phyloP scores from a whole-genome alignment of 2,797 vertebrate species.

The Lacerta viridis region DNA sequence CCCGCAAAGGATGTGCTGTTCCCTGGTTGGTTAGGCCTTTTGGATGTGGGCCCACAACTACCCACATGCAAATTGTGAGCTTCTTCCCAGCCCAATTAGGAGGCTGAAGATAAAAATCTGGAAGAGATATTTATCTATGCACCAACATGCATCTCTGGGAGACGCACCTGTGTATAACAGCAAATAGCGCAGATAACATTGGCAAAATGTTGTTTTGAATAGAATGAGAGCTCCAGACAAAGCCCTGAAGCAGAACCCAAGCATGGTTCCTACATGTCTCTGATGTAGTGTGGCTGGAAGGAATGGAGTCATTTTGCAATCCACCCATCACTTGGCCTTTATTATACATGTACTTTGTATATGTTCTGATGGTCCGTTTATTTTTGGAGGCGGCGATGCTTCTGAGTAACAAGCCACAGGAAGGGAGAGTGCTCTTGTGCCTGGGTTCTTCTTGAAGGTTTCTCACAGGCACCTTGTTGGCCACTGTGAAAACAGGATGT shows the following conservation, averaged over 20 bases:
- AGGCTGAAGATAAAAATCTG: not conserved
- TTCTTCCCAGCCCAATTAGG: not conserved
- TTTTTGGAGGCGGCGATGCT: no score
- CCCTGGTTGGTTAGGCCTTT: not conserved
- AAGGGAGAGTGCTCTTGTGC: no score
- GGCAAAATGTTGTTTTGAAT: not conserved
- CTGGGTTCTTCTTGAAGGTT: no score
- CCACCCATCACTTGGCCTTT: no score
- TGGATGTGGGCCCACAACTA: not conserved
- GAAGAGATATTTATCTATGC: not conserved
- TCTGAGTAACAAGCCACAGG: no score
- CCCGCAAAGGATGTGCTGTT: no score
- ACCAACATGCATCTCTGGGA: not conserved
- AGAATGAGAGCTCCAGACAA: no score
- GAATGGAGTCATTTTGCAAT: accelerated
- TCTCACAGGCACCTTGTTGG: no score
- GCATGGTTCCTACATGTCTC: not conserved
- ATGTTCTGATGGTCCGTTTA: not conserved
- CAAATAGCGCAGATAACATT: not conserved
- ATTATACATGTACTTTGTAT: not conserved
- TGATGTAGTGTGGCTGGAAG: not conserved
- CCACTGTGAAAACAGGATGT: no score
- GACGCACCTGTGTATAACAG: not conserved
- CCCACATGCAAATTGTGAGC: not conserved
- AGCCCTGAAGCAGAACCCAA: not conserved